Evolutionary conservation across 2,113 vertebrate species (phyloP).

Genomic region (Podilymbus podiceps): DNA sequence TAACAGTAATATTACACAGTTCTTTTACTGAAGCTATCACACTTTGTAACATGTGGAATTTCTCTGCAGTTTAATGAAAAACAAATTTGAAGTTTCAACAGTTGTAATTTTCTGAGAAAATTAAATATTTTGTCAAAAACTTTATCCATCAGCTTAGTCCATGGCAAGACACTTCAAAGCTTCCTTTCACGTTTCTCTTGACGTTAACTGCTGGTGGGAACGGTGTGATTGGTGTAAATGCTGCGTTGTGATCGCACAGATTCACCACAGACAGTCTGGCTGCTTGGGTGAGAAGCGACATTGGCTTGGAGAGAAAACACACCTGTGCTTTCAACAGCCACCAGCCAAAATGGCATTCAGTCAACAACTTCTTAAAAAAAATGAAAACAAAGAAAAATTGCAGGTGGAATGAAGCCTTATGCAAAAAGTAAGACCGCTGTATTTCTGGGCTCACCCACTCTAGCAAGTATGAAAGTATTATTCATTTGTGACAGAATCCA

Average conservation of each 20-base stretch:
- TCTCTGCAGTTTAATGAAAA: not conserved
- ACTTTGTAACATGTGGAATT: not conserved
- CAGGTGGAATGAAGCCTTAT: not conserved
- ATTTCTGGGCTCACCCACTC: not conserved
- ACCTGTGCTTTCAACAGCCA: not conserved
- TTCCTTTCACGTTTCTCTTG: not conserved
- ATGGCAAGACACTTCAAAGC: not conserved
- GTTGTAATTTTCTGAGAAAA: not conserved
- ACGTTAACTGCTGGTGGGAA: not conserved
- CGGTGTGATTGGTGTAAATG: not conserved
- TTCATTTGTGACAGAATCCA: not conserved
- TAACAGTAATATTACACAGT: not conserved
- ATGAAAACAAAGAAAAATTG: not conserved
- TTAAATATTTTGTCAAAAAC: not conserved
- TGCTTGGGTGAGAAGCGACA: not conserved
- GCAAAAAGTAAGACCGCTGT: not conserved
- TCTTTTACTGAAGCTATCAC: not conserved
- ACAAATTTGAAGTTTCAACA: not conserved
- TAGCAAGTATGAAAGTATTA: not conserved
- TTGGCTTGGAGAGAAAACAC: not conserved
- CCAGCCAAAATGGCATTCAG: not conserved
- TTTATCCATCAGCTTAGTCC: not conserved
- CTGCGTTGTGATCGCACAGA: not conserved
- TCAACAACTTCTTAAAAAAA: not conserved
- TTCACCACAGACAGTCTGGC: not conserved